Evolutionary conservation across 2,113 vertebrate species (phyloP).

Genomic region (Mormoops blainvillei): DNA sequence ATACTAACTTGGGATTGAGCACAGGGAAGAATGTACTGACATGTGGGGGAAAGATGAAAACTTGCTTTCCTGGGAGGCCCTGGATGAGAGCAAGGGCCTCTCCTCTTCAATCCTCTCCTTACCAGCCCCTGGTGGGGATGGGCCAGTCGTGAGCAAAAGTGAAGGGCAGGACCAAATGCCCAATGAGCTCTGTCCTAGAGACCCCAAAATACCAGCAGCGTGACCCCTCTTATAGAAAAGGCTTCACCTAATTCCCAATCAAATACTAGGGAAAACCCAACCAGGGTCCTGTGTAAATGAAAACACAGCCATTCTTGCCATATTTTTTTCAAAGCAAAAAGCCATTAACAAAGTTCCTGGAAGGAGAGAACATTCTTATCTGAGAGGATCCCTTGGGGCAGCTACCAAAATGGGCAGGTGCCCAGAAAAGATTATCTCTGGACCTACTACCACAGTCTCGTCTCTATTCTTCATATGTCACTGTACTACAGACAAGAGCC

Average conservation of each 20-base stretch:
- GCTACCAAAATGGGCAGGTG: not conserved
- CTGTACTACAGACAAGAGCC: not conserved
- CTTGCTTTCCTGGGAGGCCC: not conserved
- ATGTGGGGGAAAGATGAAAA: not conserved
- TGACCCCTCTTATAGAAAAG: not conserved
- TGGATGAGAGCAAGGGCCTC: not conserved
- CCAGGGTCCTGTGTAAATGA: not conserved
- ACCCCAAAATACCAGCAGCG: not conserved
- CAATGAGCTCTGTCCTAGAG: not conserved
- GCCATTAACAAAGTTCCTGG: not conserved
- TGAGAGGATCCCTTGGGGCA: not conserved
- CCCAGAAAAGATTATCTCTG: not conserved
- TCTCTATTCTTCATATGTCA: not conserved
- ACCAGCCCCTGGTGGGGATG: not conserved
- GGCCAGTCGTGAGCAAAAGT: not conserved
- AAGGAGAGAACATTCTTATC: not conserved
- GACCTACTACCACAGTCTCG: not conserved
- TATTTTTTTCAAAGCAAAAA: not conserved
- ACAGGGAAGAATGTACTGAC: not conserved
- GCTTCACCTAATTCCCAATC: not conserved
- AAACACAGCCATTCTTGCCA: not conserved
- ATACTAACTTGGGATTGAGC: not conserved
- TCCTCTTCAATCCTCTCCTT: not conserved
- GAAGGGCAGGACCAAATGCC: not conserved
- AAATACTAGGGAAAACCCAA: not conserved